Conservation (phyloP, 2,888 invertebrate species). For the Tinea semifulvella region DNA sequence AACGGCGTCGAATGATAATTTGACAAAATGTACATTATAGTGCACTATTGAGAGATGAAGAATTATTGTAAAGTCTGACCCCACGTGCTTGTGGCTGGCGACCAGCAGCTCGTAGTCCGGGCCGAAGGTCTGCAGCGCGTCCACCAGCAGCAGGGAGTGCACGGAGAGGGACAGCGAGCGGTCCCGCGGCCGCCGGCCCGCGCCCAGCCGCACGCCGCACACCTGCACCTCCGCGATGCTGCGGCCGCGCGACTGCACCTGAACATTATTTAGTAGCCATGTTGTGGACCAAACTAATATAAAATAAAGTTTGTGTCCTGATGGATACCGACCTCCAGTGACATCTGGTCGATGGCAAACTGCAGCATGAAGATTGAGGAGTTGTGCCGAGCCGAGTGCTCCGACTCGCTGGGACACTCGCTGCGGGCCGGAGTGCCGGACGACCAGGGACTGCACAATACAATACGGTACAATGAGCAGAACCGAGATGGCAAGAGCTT, state of each 20-base stretch:
- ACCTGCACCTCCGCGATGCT: conserved; percentile 95
- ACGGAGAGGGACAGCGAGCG: conserved; percentile 85
- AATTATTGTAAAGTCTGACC: no score
- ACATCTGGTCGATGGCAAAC: conserved; percentile 88
- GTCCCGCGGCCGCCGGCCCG: conserved; percentile 78
- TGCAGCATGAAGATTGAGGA: conserved; percentile 80
- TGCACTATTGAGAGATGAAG: no score
- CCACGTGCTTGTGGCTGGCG: conserved; percentile 94
- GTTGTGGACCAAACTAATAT: no score
- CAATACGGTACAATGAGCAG: no score
- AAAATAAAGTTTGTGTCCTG: no score
- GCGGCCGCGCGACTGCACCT: conserved; percentile 84
- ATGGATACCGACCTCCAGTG: conserved; percentile 76
- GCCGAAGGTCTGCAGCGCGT: conserved; percentile 95
- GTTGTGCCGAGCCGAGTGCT: conserved; percentile 46
- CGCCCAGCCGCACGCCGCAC: conserved; percentile 82
- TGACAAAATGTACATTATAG: no score
- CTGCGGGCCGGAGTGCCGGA: no score
- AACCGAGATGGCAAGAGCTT: no score
- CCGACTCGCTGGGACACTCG: conserved; percentile 30
- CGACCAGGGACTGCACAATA: background rate
- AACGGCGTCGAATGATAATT: no score
- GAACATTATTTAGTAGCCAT: no score
- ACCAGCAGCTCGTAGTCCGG: conserved; percentile 94
- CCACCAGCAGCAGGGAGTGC: conserved; percentile 90